Base-by-base conservation (phyloP, 1,140 invertebrate genomes). In the Bicyclus anynana region DNA sequence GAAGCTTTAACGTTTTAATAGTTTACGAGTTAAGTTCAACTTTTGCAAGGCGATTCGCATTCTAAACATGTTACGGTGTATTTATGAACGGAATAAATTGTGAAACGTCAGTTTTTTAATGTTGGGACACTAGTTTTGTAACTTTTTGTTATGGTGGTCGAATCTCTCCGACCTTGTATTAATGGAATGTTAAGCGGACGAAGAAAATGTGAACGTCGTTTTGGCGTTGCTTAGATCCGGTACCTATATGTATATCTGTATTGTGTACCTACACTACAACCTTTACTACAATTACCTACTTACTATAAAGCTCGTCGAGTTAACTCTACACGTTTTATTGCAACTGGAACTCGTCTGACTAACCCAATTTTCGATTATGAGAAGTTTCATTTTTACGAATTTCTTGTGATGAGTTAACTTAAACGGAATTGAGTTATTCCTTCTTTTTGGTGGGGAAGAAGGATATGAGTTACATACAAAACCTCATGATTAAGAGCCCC, bases 21-120 rank as follows among this genome's bases (percentile, higher is more conserved):
- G 78, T 70, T 77, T 75, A 67, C 57, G 1, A 7, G 29, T 33
- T n/a, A 33, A 12, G 57, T 61, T 59, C 53, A 50, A 58, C 62
- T 76, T 77, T 78, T 72, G 74, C 74, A 71, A 79, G 73, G 65
- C 72, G 62, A 64, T 65, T 69, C 66, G 65, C 72, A 69, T 72
- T 74, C 67, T 65, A 67, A 68, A 66, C 51, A 59, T 66, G 47
- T 59, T 63, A 54, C 42, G 26, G 47, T 42, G 17, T 53, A 54
- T 72, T 74, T 74, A 65, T 66, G 65, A 74, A 70, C 66, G 14
- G 26, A 62, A 59, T 71, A 59, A 44, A 62, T 75, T 70, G 67
- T 69, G 71, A 60, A 74, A 76, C 37, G 16, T 50, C 18, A 44
- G 29, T 56, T 56, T 56, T 56, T 48, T 54, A 40, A 38, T 18